Percentiles rank a stretch among this genome's conserved stretches.
Conservation (phyloP, 2,113 vertebrate genomes). For the cat (Felis catus) region F.catus_Fca126_mat1.0 CM031419.1:107210501-107211000, state of each 20-base stretch:
- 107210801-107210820: neutral
- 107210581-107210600: neutral
- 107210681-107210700: neutral
- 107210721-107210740: neutral
- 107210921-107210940: no score
- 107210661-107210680: neutral
- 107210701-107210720: neutral
- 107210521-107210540: neutral
- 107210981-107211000: no score
- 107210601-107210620: neutral
- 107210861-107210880: no score
- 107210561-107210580: neutral
- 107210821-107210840: neutral
- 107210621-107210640: neutral
- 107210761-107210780: neutral
- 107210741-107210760: neutral
- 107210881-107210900: no score
- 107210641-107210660: neutral
- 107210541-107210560: neutral
- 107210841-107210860: no score
- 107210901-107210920: no score
- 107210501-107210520: neutral
- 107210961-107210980: no score
- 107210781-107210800: neutral
- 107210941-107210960: no score